Evolutionary conservation across 2,888 invertebrate species (phyloP).

Genomic region (Xylocampa areola): DNA sequence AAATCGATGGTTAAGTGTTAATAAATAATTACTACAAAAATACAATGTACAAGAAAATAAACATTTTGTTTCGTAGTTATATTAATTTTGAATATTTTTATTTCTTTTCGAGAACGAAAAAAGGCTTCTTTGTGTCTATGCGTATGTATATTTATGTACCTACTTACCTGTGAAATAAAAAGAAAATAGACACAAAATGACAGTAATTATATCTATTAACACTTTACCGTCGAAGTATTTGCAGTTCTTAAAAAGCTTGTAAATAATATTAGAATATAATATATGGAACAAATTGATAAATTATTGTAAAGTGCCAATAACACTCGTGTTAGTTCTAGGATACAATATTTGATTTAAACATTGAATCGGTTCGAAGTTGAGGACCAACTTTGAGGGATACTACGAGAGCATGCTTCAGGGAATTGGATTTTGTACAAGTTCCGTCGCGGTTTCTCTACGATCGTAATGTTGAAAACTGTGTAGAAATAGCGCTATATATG

Average conservation of each 20-base stretch:
- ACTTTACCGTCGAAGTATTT: too few species aligned
- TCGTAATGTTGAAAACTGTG: slow-evolving; percentile 22
- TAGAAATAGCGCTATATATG: slow-evolving; percentile 21
- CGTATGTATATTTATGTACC: too few species aligned
- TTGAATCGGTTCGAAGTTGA: slow-evolving; percentile 10
- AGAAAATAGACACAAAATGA: too few species aligned
- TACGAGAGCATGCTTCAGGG: slow-evolving; percentile 13
- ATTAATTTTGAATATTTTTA: too few species aligned
- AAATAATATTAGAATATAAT: slow-evolving; percentile 48
- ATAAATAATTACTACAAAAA: too few species aligned
- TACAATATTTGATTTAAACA: slow-evolving; percentile 23
- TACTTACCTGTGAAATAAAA: too few species aligned
- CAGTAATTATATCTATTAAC: too few species aligned
- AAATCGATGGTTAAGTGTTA: too few species aligned
- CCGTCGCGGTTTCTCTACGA: slow-evolving; percentile 9
- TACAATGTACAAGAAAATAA: too few species aligned
- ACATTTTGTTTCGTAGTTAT: too few species aligned
- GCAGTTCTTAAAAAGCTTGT: slow-evolving; percentile 42
- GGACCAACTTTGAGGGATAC: slow-evolving; percentile 21
- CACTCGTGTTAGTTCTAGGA: slow-evolving; percentile 38
- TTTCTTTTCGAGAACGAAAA: too few species aligned
- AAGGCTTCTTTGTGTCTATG: too few species aligned
- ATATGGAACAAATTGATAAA: slow-evolving; percentile 44
- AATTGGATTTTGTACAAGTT: slow-evolving; percentile 37
- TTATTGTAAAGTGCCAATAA: slow-evolving; percentile 67